Conservation (phyloP, 2,888 invertebrate species). For the Conus canariensis region DNA sequence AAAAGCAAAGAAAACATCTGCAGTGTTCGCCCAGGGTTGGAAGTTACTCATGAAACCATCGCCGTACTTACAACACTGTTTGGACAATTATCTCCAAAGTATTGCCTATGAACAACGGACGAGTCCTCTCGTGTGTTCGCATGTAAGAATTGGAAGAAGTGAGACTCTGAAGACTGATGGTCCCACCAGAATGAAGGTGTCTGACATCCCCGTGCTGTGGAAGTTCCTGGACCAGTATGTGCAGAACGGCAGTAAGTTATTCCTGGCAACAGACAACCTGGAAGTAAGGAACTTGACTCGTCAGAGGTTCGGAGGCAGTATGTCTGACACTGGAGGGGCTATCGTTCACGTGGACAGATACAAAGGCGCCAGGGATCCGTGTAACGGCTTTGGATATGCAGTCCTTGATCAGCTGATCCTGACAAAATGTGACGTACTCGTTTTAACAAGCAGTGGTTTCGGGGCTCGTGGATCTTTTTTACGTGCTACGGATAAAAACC, state of each 20-base stretch:
- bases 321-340: conserved; percentile 38
- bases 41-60: conserved; percentile 46
- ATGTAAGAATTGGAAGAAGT: background rate
- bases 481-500: conserved; percentile 36
- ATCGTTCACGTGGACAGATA: conserved; percentile 48
- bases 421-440: conserved; percentile 46
- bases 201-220: conserved; percentile 43
- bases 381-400: conserved; percentile 45
- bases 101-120: conserved; percentile 24
- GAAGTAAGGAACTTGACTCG: conserved; percentile 44
- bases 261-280: conserved; percentile 51
- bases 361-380: conserved; percentile 5
- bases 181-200: conserved; percentile 40
- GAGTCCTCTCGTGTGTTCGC: conserved; percentile 40
- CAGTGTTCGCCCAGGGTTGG: conserved; percentile 44
- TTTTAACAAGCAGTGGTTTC: conserved; percentile 48
- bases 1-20: background rate
- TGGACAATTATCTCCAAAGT: conserved; percentile 36
- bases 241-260: conserved; percentile 46
- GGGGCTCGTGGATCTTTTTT: conserved; percentile 48
- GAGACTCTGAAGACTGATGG: background rate
- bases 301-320: conserved; percentile 35
- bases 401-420: conserved; percentile 50
- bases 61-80: conserved; percentile 36
- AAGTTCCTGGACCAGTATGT: conserved; percentile 44